A percentile compares a stretch with the other conserved stretches of the same genome.
These are phyloP conservation scores for Rhinogobius similis DNA, from an alignment of 2,113 vertebrate species.

Conservation along the genomic window DNA sequence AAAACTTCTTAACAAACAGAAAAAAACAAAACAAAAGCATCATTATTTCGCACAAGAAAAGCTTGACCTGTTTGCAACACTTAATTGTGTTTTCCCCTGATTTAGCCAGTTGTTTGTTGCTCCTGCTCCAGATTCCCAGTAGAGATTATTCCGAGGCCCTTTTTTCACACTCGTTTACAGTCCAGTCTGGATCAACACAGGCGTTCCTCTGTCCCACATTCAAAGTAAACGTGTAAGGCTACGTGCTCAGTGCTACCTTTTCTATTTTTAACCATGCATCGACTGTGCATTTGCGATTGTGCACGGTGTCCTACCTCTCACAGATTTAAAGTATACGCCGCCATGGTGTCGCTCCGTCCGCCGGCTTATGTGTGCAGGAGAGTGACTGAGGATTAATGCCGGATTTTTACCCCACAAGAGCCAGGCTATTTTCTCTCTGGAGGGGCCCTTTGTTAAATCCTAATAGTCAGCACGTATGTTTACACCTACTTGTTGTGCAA, in stretches of 20 bases:
- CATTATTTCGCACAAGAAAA: not conserved
- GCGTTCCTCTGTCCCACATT: conserved; percentile 7
- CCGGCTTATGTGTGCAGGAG: conserved; percentile 19
- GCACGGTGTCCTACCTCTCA: conserved; percentile 25
- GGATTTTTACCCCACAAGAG: conserved; percentile 50
- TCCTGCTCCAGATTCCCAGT: not conserved
- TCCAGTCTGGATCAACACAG: not conserved
- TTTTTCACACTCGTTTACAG: conserved; percentile 9
- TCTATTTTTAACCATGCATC: not conserved
- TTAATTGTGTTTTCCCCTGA: not conserved
- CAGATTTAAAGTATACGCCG: conserved; percentile 18
- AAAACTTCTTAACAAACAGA: too few relatives aligned
- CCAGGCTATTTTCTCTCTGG: conserved; percentile 30
- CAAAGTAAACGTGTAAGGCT: conserved; percentile 9
- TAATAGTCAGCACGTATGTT: conserved; percentile 20
- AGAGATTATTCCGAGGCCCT: conserved; percentile 15
- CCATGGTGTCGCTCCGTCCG: conserved; percentile 14
- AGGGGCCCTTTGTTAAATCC: conserved; percentile 31
- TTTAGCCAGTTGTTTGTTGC: not conserved
- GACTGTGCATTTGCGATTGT: not conserved
- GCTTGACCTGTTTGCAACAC: conserved; percentile 10
- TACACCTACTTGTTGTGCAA: not conserved
- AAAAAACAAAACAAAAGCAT: not conserved
- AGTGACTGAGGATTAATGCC: conserved; percentile 62
- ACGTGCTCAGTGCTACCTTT: not conserved